A percentile compares a stretch with the other conserved stretches of the same genome.
These are phyloP conservation scores for Prionace glauca DNA, from an alignment of 2,797 vertebrate genomes.

Conservation along the genomic window DNA sequence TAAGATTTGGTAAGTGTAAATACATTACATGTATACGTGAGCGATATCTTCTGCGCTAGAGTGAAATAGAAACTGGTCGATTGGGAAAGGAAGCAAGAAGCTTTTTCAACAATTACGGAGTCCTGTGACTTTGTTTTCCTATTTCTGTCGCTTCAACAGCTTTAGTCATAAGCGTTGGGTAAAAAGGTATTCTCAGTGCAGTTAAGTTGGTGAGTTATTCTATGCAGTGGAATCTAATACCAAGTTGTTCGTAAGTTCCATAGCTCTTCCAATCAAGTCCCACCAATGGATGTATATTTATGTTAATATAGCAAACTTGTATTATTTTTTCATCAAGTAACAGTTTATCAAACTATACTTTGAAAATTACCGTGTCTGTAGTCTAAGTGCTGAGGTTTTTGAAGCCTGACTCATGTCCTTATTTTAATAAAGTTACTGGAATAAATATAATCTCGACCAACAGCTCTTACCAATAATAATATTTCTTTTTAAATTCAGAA, in stretches of 20 bases:
- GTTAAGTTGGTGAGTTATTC: neutral
- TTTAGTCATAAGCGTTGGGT: neutral
- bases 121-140: neutral
- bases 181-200: neutral
- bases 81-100: neutral
- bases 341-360: neutral
- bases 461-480: conserved; percentile 6
- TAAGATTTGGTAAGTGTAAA: conserved; percentile 32
- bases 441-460: neutral
- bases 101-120: neutral
- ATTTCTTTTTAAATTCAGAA: neutral
- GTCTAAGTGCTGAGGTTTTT: neutral
- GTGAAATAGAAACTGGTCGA: neutral
- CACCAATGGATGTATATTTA: neutral
- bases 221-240: neutral
- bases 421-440: neutral
- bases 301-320: neutral
- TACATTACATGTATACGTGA: neutral
- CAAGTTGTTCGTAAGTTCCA: neutral
- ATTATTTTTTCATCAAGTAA: too few species aligned
- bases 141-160: neutral
- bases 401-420: neutral
- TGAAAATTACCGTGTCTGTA: neutral
- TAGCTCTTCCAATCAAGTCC: neutral
- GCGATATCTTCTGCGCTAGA: neutral